Percentiles rank a stretch among this genome's conserved stretches.
phyloP scores from a whole-genome alignment of 1,140 invertebrate genomes.

The Helicoverpa armigera region DNA sequence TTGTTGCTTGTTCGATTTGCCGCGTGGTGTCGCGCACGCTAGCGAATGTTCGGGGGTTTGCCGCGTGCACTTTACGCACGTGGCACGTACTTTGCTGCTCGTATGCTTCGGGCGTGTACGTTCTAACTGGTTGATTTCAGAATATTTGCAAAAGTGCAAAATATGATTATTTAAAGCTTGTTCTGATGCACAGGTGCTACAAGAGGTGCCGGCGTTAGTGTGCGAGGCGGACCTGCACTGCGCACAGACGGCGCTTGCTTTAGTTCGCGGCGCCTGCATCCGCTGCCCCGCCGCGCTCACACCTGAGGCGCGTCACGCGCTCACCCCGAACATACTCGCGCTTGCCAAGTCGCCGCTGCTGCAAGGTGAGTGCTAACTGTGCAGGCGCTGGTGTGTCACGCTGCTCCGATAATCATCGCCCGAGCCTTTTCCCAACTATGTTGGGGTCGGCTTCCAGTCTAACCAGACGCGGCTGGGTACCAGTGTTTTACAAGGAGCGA shows the following conservation, averaged over 20 bases:
- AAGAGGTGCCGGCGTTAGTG: constrained; percentile 93
- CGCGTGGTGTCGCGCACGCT: too few species aligned
- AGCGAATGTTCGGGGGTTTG: too few species aligned
- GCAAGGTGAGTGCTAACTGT: constrained; percentile 89
- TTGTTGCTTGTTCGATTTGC: too few species aligned
- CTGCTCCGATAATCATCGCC: neutral
- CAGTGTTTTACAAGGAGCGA: too few species aligned
- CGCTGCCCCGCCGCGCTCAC: constrained; percentile 90
- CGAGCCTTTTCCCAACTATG: too few species aligned
- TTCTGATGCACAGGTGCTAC: constrained; percentile 66
- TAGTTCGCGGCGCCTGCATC: constrained; percentile 92
- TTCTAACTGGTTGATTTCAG: too few species aligned
- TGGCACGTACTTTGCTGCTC: too few species aligned
- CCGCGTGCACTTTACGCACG: too few species aligned
- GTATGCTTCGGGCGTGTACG: too few species aligned
- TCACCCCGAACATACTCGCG: constrained; percentile 94
- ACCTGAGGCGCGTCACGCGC: constrained; percentile 86
- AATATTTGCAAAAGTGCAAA: too few species aligned
- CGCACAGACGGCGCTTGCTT: constrained; percentile 94
- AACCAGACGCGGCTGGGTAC: too few species aligned
- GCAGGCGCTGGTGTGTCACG: constrained; percentile 90
- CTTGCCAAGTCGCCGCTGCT: constrained; percentile 97
- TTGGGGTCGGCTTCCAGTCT: too few species aligned
- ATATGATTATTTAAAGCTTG: neutral
- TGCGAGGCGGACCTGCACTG: constrained; percentile 98